Percentiles rank a stretch among this genome's conserved stretches.
Conservation (phyloP, 2,888 invertebrate species). For the Argyresthia albistria region DNA sequence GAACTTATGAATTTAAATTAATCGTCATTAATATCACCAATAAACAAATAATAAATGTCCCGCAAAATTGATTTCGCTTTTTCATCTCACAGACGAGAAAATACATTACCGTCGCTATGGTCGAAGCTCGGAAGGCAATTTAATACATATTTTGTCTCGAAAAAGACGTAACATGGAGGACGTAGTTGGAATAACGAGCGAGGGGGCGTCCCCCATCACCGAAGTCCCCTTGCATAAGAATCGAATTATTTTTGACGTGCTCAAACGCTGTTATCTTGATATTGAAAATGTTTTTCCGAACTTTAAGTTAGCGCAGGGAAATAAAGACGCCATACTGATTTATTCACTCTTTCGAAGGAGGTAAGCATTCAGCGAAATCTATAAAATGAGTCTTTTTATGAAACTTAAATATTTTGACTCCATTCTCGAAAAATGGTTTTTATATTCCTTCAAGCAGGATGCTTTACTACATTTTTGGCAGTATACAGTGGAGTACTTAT, state of each 20-base stretch:
- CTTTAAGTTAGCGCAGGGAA: neutral
- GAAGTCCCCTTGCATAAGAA: conserved; percentile 39
- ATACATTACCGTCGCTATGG: conserved; percentile 25
- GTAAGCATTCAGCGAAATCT: neutral
- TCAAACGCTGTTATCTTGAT: conserved; percentile 30
- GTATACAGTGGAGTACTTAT: too few species aligned
- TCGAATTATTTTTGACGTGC: conserved; percentile 45
- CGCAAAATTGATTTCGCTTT: neutral
- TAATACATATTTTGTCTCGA: conserved; percentile 44
- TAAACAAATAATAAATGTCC: neutral
- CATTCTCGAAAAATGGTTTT: neutral
- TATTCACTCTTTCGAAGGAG: conserved; percentile 19
- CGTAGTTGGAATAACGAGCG: conserved; percentile 49
- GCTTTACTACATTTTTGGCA: too few species aligned
- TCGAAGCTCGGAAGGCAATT: conserved; percentile 44
- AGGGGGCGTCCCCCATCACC: conserved; percentile 30
- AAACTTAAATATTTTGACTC: neutral
- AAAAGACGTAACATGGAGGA: conserved; percentile 37
- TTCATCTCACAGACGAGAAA: neutral
- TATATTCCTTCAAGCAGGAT: neutral
- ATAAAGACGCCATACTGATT: conserved; percentile 11
- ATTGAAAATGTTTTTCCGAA: conserved; percentile 6
- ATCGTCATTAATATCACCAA: too few species aligned
- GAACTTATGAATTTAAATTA: too few species aligned
- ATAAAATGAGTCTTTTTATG: neutral